Base-by-base conservation (phyloP, 2,888 invertebrate species). In the Limnephilus lunatus region DNA sequence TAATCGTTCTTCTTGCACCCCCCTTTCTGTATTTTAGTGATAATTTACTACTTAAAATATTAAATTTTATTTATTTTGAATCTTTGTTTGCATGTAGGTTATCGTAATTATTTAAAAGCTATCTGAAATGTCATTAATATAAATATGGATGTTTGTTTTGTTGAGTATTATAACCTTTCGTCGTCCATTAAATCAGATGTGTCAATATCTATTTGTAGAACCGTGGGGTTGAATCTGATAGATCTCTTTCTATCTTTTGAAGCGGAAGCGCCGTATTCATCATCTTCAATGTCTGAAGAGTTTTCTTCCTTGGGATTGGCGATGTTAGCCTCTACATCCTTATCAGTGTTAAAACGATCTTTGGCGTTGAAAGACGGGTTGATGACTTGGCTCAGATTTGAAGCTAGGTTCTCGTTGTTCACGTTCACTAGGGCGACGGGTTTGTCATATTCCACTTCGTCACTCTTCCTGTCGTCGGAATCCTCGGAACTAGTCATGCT, bases 161-260 rank as follows among this genome's bases (percentile, higher is more conserved):
- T 48, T 30, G 53, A 88, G 53, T 80, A 85, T 90, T 90, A 92
- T 90, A 92, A 90, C 85, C 90, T 92, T 89, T 93, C 93, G 87
- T 92, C 90, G 89, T 94, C 94, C 91, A 92, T 94, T 25, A 94
- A 94, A 90, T 94, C 94, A 68, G 92, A 96, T 95, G 94, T 94
- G 89, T 94, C 95, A 92, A 96, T 96, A 94, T 96, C 96, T 19
- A 96, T 95, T 93, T 96, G 95, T 91, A 96, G 96, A 53, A 96
- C 96, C 80, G 96, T 96, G 94, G 96, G 96, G 94, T 96, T 96
- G 94, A 97, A 97, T 1, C 96, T 96, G 12, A 97, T 96, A 1
- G 96, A 95, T 4, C 96, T 96, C 94, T 96, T 96, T 94, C 95
- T 95, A 2, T 94, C 94, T 90, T 53, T 91, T 85, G 89, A 15